Conservation (phyloP, 2,113 vertebrate species). For the Neodontobutis hainanensis region DNA sequence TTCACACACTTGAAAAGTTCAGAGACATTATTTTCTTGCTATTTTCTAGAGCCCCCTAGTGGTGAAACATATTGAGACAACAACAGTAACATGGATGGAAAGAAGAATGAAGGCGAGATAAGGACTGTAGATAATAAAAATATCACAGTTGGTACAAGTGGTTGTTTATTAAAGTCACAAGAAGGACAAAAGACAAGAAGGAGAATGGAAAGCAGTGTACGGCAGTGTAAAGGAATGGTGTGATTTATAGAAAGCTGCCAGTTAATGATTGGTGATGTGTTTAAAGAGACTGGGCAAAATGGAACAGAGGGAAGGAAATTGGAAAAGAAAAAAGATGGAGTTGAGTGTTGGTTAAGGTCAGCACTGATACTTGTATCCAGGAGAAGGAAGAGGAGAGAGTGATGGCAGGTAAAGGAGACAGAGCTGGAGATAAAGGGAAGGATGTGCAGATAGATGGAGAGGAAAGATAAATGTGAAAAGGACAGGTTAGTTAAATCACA, state of each 20-base stretch:
- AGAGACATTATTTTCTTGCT: not conserved
- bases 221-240: not conserved
- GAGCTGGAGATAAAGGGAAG: not conserved
- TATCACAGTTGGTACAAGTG: too few relatives aligned
- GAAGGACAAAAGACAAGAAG: too few relatives aligned
- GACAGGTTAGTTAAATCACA: constrained; percentile 5
- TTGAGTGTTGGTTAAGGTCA: not conserved
- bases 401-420: not conserved
- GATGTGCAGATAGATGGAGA: constrained; percentile 1
- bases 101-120: too few relatives aligned
- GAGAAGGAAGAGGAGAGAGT: not conserved
- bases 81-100: not conserved
- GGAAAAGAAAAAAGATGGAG: not conserved
- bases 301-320: not conserved
- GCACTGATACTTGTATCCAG: not conserved
- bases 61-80: not conserved
- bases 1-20: not conserved
- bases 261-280: not conserved
- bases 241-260: not conserved
- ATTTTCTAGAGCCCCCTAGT: constrained; percentile 42
- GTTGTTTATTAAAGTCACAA: too few relatives aligned
- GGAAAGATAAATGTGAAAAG: not conserved
- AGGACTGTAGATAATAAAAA: too few relatives aligned
- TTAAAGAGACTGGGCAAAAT: constrained; percentile 1
- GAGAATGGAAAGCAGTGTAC: too few relatives aligned